Conservation (phyloP, 2,888 invertebrate genomes). For the Chrysolina oricalcia region DNA sequence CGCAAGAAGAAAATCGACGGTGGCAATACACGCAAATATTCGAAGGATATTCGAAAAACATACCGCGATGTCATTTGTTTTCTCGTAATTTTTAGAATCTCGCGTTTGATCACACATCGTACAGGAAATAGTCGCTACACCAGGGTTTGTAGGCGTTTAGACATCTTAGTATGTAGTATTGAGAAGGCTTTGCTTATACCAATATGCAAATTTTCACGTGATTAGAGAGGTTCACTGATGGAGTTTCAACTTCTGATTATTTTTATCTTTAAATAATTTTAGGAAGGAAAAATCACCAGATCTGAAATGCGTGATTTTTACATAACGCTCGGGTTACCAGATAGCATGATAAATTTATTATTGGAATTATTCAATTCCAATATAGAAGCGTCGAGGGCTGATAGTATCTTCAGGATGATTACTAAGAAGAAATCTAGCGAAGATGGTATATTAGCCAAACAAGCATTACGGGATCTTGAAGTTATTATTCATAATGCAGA, state of each 20-base stretch:
- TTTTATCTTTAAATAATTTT: conserved; percentile 48
- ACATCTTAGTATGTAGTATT: too few relatives aligned
- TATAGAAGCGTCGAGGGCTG: conserved; percentile 76
- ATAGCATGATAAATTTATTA: conserved; percentile 78
- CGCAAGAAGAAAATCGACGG: too few relatives aligned
- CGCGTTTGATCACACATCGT: too few relatives aligned
- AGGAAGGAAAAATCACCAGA: conserved; percentile 78
- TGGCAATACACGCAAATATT: too few relatives aligned
- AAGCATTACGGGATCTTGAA: conserved; percentile 85
- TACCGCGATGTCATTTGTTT: too few relatives aligned
- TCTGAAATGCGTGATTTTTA: conserved; percentile 82
- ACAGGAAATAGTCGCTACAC: too few relatives aligned
- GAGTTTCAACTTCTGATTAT: background rate
- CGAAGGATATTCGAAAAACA: too few relatives aligned
- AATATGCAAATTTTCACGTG: too few relatives aligned
- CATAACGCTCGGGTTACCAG: conserved; percentile 80
- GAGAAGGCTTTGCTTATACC: too few relatives aligned
- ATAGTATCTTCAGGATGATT: conserved; percentile 77
- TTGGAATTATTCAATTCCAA: conserved; percentile 81
- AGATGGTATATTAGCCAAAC: conserved; percentile 78
- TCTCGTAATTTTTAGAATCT: too few relatives aligned
- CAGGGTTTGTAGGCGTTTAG: too few relatives aligned
- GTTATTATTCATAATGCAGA: conserved; percentile 81
- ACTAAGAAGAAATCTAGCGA: conserved; percentile 80
- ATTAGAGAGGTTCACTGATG: too few relatives aligned